Conservation (phyloP, 2,888 invertebrate genomes). For the Candidula unifasciata region DNA sequence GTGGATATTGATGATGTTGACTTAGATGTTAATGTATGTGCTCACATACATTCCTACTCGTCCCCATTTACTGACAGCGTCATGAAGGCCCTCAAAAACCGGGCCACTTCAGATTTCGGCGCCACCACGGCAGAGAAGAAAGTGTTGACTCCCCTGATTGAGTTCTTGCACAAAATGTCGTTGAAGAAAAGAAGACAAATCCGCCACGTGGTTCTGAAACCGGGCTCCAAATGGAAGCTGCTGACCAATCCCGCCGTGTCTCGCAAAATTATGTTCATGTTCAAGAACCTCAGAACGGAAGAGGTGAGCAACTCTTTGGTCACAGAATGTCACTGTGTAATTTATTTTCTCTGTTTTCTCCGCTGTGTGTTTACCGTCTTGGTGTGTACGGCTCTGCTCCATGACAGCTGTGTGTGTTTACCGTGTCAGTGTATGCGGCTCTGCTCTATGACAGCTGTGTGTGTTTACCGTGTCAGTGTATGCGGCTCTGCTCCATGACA, state of each 20-base stretch:
- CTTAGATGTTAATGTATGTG: too few relatives aligned
- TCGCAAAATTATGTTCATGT: neutral
- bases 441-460: too few relatives aligned
- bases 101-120: neutral
- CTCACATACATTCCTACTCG: neutral
- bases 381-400: too few relatives aligned
- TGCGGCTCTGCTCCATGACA: too few relatives aligned
- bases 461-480: too few relatives aligned
- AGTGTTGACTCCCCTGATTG: neutral
- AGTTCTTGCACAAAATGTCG: slow-evolving; percentile 1
- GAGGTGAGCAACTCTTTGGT: neutral
- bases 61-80: neutral
- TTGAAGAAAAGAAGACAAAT: neutral
- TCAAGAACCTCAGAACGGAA: neutral
- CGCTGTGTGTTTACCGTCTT: neutral
- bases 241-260: neutral
- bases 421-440: too few relatives aligned
- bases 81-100: neutral
- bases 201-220: neutral
- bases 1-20: too few relatives aligned
- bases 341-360: neutral
- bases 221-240: neutral
- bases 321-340: neutral
- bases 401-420: too few relatives aligned
- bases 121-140: neutral